These are phyloP conservation scores for Lithophane ornitopus DNA, from an alignment of 2,888 invertebrate genomes.

Conservation along the genomic window DNA sequence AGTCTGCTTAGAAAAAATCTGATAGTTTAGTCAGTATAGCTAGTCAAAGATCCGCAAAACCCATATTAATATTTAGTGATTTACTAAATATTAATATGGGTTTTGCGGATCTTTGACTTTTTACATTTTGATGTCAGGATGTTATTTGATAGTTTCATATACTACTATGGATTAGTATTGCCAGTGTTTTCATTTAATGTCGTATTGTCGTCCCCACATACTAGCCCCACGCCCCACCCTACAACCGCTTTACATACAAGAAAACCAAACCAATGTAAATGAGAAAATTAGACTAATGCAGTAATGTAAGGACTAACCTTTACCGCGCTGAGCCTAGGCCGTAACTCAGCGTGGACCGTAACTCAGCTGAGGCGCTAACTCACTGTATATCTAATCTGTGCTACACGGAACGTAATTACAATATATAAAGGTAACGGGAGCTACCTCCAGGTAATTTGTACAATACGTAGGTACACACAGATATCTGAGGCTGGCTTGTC, in stretches of 20 bases:
- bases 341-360: conserved; percentile 5
- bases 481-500: background rate
- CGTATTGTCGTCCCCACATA: too few relatives aligned
- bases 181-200: too few relatives aligned
- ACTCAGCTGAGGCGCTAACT: conserved; percentile 1
- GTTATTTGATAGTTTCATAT: too few relatives aligned
- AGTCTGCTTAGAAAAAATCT: too few relatives aligned
- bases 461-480: conserved; percentile 4
- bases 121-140: too few relatives aligned
- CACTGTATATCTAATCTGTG: conserved; percentile 44
- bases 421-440: conserved; percentile 56
- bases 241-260: background rate
- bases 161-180: too few relatives aligned
- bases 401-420: conserved; percentile 44
- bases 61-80: too few relatives aligned
- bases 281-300: conserved; percentile 9
- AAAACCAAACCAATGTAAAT: background rate
- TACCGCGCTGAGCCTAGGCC: background rate
- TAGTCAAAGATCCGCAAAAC: too few relatives aligned
- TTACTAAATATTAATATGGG: too few relatives aligned
- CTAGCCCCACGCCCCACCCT: too few relatives aligned
- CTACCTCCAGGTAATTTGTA: conserved; percentile 17
- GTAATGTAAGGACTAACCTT: conserved; percentile 4
- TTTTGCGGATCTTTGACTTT: too few relatives aligned
- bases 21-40: too few relatives aligned